Percentiles rank a stretch among this genome's conserved stretches.
These are phyloP conservation scores for Chelon auratus DNA, from an alignment of 2,797 vertebrate genomes.

Conservation along the genomic window DNA sequence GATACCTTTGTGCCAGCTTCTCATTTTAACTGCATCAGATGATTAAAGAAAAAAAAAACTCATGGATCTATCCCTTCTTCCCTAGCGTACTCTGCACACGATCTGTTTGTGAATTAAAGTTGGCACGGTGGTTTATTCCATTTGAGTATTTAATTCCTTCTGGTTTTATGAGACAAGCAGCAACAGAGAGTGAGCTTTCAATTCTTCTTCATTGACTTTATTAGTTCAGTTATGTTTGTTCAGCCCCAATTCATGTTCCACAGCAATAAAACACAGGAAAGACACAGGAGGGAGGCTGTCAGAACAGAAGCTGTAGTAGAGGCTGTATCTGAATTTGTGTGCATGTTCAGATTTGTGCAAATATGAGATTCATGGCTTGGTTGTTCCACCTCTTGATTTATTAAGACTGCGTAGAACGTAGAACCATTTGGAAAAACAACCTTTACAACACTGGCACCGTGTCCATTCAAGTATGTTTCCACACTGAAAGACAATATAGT, in stretches of 20 bases:
- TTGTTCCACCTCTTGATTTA: slow-evolving; percentile 25
- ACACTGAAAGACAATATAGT: background rate
- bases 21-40: slow-evolving; percentile 56
- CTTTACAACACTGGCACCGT: background rate
- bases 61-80: slow-evolving; percentile 25
- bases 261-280: slow-evolving; percentile 50
- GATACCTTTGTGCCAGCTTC: slow-evolving; percentile 29
- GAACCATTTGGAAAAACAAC: background rate
- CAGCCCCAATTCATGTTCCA: slow-evolving; percentile 37
- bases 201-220: slow-evolving; percentile 49
- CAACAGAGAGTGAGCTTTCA: slow-evolving; percentile 38
- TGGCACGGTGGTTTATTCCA: slow-evolving; percentile 44
- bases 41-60: slow-evolving; percentile 8
- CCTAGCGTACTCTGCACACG: background rate
- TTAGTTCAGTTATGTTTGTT: slow-evolving; percentile 53
- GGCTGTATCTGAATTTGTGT: slow-evolving; percentile 24
- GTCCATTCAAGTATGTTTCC: slow-evolving; percentile 17
- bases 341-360: background rate
- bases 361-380: slow-evolving; percentile 32
- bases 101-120: slow-evolving; percentile 42
- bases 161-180: slow-evolving; percentile 52
- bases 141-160: slow-evolving; percentile 46
- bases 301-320: slow-evolving; percentile 27
- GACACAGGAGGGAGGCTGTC: background rate
- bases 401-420: slow-evolving; percentile 4